Evolutionary conservation across 1,140 invertebrate genomes (phyloP).

Genomic region (Uloborus diversus): DNA sequence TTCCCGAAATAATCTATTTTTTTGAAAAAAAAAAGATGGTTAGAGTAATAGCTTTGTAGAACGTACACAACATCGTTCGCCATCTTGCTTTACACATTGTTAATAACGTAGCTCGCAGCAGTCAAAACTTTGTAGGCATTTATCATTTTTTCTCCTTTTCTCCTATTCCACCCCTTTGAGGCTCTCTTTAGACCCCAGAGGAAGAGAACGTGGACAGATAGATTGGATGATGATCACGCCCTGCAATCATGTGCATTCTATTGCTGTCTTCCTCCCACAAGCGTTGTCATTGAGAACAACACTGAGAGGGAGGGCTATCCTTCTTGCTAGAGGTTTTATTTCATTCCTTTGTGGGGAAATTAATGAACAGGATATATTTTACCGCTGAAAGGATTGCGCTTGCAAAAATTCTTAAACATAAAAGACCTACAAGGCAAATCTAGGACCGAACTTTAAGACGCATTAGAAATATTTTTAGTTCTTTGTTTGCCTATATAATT

Average conservation of each 20-base stretch:
- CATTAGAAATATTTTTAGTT: too few relatives aligned
- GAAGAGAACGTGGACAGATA: not conserved
- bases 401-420: too few relatives aligned
- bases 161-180: conserved; percentile 1
- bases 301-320: not conserved
- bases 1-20: too few relatives aligned
- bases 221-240: conserved; percentile 4
- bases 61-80: too few relatives aligned
- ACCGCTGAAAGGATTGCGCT: too few relatives aligned
- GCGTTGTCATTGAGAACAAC: conserved; percentile 21
- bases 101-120: conserved; percentile 13
- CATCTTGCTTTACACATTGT: conserved; percentile 19
- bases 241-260: not conserved
- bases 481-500: too few relatives aligned
- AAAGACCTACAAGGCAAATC: too few relatives aligned
- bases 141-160: conserved; percentile 42
- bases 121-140: conserved; percentile 45
- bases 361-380: not conserved
- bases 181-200: not conserved
- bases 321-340: not conserved
- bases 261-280: conserved; percentile 5
- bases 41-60: too few relatives aligned
- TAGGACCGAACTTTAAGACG: too few relatives aligned
- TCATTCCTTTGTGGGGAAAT: not conserved
- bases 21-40: too few relatives aligned